Evolutionary conservation across 2,888 invertebrate genomes (phyloP), one percentile per base, ranked within the genome.

Genomic region (Cephus sareptanus): DNA sequence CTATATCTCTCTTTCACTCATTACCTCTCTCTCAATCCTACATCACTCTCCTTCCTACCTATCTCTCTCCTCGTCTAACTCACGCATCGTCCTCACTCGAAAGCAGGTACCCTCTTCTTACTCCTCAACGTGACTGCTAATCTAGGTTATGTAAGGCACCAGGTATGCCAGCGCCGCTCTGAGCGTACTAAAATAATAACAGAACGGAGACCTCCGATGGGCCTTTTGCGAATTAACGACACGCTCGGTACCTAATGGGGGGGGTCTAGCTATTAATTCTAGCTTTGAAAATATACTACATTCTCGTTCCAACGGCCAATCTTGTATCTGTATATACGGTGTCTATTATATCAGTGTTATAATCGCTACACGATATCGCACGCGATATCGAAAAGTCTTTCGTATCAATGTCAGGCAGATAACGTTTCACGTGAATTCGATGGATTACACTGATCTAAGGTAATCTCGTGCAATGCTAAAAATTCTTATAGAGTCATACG

Each of bases 81-180:
- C 56, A 56, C 77, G 34, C 11, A 73, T 31, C 12, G 13, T 71
- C 75, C 74, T n/a, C 70, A 74, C 73, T 68, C 70, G 37, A 77
- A 71, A 76, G 34, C 78, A 80, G 80, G 79, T 23, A 75, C 78
- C 83, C 77, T 81, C 76, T 79, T 74, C 78, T 78, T 74, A 75
- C 74, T 80, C 71, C 33, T 34, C 71, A 9, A 23, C 71, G 31
- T 34, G 71, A 34, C 31, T 71, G 12, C 23, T 23, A 33, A 71
- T 80, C 79, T 77, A 81, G 81, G 78, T 85, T 85, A 85, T 81
- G 82, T 85, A 85, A 85, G 83, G 80, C 80, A 82, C 75, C 76
- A 82, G 82, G 23, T 56, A 56, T 2, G 23, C 23, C 56, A 79
- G 84, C 83, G 83, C 81, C 82, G 75, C 82, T 78, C 79, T 73